Evolutionary conservation across 2,888 invertebrate species (phyloP), one percentile per base, ranked within the genome.

Genomic region (Drosophila flavopinicola): DNA sequence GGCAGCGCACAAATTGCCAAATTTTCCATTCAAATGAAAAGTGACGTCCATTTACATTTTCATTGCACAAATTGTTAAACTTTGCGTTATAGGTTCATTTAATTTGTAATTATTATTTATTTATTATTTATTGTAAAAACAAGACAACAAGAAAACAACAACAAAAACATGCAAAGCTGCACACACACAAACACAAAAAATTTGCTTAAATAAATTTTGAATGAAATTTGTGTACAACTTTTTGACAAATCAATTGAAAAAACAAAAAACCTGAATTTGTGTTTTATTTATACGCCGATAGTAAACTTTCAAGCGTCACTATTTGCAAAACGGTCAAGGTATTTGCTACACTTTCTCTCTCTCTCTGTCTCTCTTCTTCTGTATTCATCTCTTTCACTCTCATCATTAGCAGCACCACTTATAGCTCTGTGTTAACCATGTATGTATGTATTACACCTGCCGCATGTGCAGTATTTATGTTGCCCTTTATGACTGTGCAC

Each of bases 151-250:
- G 32, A 52, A 45, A 65, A 42, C 56, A 59, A 54, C 51, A 35
- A 57, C 13, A 60, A 17, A 5, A 33, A 37, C n/a, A 17, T 56
- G 60, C 58, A 78, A 73, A 65, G 65, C 69, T 58, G 56, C 63
- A 59, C 63, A 78, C 47, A 63, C 61, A 69, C 38, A 66, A 52
- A 71, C 35, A 52, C 11, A 35, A 7, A 75, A 72, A 76, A 57
- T 84, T 84, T 80, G 75, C 80, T 84, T 84, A 66, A 80, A 80
- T 86, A 82, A 82, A 82, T 85, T 86, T 82, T 66, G 52, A 77
- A 80, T 84, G 59, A 77, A 84, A 79, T 77, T 74, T 72, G 59
- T 84, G 87, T 80, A 86, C 64, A 77, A 77, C 61, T 80, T 80
- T 84, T 76, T 66, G 71, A 74, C 72, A 80, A 80, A 73, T 74